A percentile compares a stretch with the other conserved stretches of the same genome.
Evolutionary conservation across 2,888 invertebrate genomes (phyloP).

Genomic region (Cantharis lateralis): DNA sequence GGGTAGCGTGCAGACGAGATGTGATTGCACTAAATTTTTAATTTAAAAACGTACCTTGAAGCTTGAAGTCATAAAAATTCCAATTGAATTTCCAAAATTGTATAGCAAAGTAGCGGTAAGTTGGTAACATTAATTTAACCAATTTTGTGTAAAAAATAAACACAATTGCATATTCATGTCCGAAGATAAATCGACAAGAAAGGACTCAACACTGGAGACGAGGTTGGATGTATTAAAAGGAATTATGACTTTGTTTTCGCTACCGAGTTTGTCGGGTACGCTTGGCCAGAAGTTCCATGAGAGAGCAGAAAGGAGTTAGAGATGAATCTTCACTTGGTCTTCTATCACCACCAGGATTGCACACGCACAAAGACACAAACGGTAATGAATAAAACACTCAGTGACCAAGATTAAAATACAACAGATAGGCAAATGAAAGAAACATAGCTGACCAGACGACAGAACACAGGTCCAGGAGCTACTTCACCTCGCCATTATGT

Average conservation of each 20-base stretch:
- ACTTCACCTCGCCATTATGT: slow-evolving; percentile 44
- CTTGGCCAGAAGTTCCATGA: not conserved
- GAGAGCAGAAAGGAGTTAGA: not conserved
- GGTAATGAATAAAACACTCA: slow-evolving; percentile 27
- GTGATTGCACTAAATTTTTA: not conserved
- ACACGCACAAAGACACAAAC: slow-evolving; percentile 24
- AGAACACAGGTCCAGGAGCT: slow-evolving; percentile 38
- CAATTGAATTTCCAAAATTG: not conserved
- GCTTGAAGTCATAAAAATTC: not conserved
- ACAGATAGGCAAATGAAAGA: slow-evolving; percentile 42
- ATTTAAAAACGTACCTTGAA: not conserved
- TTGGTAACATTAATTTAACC: not conserved
- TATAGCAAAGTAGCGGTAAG: not conserved
- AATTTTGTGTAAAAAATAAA: not conserved
- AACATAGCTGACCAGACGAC: slow-evolving; percentile 37
- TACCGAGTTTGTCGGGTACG: slow-evolving; percentile 7
- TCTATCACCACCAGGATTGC: slow-evolving; percentile 21
- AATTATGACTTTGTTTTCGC: slow-evolving; percentile 29
- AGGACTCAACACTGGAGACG: not conserved
- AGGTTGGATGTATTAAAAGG: slow-evolving; percentile 6
- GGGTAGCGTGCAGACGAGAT: not conserved
- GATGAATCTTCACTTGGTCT: slow-evolving; percentile 15
- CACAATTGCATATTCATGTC: not conserved
- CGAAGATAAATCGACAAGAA: not conserved
- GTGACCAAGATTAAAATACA: slow-evolving; percentile 32